Evolutionary conservation across 2,113 vertebrate genomes (phyloP).

Genomic region (Garra rufa): DNA sequence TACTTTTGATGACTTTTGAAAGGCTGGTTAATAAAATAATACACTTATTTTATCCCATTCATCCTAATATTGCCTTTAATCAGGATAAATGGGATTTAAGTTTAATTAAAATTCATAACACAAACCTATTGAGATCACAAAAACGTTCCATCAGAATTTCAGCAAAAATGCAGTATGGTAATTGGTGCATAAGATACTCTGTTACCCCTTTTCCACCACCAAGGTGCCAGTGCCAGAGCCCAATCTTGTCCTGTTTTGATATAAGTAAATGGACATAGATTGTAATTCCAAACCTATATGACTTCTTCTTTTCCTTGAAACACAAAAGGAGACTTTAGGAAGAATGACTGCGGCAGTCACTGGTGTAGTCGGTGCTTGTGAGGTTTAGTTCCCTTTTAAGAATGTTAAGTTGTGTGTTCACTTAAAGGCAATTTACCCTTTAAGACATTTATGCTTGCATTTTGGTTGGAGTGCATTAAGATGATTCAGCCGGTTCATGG

Average conservation of each 20-base stretch:
- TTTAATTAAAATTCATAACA: constrained; percentile 3
- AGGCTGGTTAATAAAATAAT: background rate
- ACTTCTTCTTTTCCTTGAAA: background rate
- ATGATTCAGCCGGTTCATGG: background rate
- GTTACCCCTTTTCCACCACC: constrained; percentile 26
- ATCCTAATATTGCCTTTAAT: background rate
- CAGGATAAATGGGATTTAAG: background rate
- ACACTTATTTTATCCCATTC: background rate
- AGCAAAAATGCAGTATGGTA: constrained; percentile 33
- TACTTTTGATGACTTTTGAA: background rate
- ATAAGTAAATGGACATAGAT: background rate
- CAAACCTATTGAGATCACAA: constrained; percentile 44
- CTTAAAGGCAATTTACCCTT: too few species aligned
- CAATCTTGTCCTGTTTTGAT: background rate
- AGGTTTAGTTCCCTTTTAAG: background rate
- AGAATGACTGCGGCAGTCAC: background rate
- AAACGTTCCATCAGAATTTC: constrained; percentile 36
- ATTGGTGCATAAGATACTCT: constrained; percentile 24
- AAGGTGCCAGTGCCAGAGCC: background rate
- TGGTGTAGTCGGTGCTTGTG: too few species aligned
- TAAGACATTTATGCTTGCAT: background rate
- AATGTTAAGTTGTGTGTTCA: too few species aligned
- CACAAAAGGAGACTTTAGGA: background rate
- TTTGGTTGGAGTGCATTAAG: background rate
- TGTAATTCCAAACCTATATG: background rate